phyloP scores from a whole-genome alignment of 2,113 vertebrate genomes.

The Chionodraco myersi region DNA sequence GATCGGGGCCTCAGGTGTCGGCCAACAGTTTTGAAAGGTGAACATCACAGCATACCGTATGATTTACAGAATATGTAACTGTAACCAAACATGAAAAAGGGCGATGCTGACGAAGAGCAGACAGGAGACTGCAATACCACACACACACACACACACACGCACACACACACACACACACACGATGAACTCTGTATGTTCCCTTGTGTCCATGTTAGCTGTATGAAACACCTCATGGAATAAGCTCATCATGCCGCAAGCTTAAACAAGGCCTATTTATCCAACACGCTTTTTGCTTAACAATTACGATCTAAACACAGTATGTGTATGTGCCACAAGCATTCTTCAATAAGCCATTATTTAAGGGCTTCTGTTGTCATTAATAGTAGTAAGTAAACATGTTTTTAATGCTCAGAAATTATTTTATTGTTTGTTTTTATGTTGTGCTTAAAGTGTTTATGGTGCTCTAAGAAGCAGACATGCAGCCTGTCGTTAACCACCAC shows the following conservation, averaged over 20 bases:
- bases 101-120: conserved; percentile 43
- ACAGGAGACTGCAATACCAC: not conserved
- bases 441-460: conserved; percentile 36
- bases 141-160: too few species aligned
- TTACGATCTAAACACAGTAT: not conserved
- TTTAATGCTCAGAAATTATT: conserved; percentile 13
- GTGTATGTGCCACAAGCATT: not conserved
- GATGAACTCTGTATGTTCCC: not conserved
- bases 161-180: too few species aligned
- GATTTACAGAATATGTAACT: not conserved
- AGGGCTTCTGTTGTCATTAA: not conserved
- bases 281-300: not conserved
- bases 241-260: not conserved
- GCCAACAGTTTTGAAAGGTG: conserved; percentile 30
- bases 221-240: not conserved
- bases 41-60: not conserved
- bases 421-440: conserved; percentile 44
- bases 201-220: not conserved
- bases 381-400: not conserved
- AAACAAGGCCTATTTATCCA: not conserved
- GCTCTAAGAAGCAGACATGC: conserved; percentile 43
- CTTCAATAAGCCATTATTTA: not conserved
- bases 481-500: conserved; percentile 50
- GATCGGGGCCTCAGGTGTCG: conserved; percentile 41
- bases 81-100: conserved; percentile 21